phyloP scores from a whole-genome alignment of 2,797 vertebrate species.

The Cyprinella venusta region DNA sequence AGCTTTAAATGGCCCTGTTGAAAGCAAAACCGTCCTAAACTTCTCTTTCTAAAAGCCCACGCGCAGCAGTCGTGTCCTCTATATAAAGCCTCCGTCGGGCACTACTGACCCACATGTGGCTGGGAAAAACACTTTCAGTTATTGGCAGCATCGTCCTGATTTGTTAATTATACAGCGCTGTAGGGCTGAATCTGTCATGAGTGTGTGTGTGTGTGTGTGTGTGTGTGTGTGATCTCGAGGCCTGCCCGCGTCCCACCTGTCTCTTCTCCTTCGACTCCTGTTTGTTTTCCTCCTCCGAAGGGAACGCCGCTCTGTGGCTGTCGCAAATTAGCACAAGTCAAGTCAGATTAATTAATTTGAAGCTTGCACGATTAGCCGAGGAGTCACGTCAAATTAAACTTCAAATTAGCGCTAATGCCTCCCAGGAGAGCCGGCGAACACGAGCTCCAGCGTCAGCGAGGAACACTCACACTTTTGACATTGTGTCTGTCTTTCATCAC shows the following conservation, averaged over 20 bases:
- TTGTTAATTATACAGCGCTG: conserved; percentile 38
- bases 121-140: neutral
- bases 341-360: conserved; percentile 81
- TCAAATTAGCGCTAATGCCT: conserved; percentile 79
- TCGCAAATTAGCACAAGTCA: conserved; percentile 82
- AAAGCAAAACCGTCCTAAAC: conserved; percentile 24
- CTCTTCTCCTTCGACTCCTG: conserved; percentile 61
- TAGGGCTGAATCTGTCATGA: conserved; percentile 14
- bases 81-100: conserved; percentile 2
- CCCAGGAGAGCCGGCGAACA: conserved; percentile 64
- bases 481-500: conserved; percentile 10
- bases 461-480: conserved; percentile 24
- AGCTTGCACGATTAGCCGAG: conserved; percentile 74
- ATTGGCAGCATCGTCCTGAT: conserved; percentile 25
- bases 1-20: neutral
- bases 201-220: neutral
- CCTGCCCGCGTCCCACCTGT: conserved; percentile 69
- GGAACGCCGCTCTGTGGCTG: conserved; percentile 60
- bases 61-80: neutral
- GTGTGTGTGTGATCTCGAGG: conserved; percentile 13
- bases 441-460: neutral
- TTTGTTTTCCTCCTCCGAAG: conserved; percentile 28
- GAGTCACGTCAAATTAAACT: conserved; percentile 83
- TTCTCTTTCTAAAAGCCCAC: conserved; percentile 32
- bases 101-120: conserved; percentile 43